Conservation (phyloP, 2,888 invertebrate genomes). For the Ormyrus pomaceus region DNA sequence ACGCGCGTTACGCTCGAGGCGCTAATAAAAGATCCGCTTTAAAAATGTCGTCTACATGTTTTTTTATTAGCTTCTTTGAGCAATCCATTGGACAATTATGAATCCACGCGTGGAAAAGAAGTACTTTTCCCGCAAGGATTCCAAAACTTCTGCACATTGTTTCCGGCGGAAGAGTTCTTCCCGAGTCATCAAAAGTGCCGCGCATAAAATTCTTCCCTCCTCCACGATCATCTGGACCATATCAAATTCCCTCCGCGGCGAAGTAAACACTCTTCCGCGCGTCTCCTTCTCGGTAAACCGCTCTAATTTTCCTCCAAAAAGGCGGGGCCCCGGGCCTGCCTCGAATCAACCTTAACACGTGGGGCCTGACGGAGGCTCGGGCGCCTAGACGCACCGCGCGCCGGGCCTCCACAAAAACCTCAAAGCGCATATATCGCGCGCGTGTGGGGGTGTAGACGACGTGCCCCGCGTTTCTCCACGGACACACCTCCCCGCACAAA, state of each 20-base stretch:
- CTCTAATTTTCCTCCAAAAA: conserved; percentile 25
- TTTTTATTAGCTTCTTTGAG: too few species aligned
- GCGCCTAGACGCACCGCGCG: background rate
- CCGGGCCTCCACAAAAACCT: background rate
- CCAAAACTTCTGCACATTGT: background rate
- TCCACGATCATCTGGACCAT: background rate
- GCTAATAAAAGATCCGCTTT: too few species aligned
- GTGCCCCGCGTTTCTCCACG: conserved; percentile 61
- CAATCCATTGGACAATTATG: too few species aligned
- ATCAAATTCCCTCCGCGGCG: background rate
- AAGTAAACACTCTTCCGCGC: background rate
- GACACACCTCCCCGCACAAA: conserved; percentile 74
- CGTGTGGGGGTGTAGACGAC: conserved; percentile 54
- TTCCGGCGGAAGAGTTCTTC: conserved; percentile 36
- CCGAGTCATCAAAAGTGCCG: background rate
- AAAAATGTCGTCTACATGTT: too few species aligned
- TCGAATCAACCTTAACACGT: background rate
- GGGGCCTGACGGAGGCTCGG: conserved; percentile 6
- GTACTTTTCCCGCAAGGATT: too few species aligned
- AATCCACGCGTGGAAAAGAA: too few species aligned
- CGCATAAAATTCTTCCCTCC: background rate
- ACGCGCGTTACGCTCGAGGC: too few species aligned
- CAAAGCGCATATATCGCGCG: background rate
- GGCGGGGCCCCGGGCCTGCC: background rate
- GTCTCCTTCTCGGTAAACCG: conserved; percentile 8